Evolutionary conservation across 2,113 vertebrate genomes (phyloP).

Genomic region (Cyprinus carpio): DNA sequence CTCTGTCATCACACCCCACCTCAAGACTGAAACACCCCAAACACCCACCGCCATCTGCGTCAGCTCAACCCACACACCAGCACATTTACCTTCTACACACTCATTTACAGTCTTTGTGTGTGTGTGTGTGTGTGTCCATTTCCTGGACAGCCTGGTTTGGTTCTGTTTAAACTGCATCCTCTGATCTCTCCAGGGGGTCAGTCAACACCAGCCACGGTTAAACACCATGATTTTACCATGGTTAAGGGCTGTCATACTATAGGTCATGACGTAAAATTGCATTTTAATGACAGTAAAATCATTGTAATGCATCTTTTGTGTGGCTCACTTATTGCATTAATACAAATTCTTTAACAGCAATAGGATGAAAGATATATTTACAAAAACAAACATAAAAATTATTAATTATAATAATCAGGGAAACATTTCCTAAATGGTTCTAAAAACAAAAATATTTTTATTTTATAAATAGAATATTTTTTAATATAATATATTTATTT

Average conservation of each 20-base stretch:
- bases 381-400: background rate
- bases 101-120: conserved; percentile 21
- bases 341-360: background rate
- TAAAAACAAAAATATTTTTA: background rate
- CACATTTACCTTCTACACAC: background rate
- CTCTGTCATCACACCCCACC: conserved; percentile 19
- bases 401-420: too few relatives aligned
- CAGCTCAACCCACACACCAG: conserved; percentile 37
- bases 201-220: conserved; percentile 48
- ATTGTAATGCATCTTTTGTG: background rate
- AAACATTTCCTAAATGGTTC: background rate
- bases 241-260: background rate
- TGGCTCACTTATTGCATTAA: background rate
- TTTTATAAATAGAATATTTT: too few relatives aligned
- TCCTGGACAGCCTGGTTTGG: conserved; percentile 50
- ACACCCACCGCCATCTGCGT: conserved; percentile 46
- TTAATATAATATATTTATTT: too few relatives aligned
- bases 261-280: background rate
- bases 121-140: conserved; percentile 47
- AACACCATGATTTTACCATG: background rate
- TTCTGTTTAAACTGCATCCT: conserved; percentile 55
- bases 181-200: conserved; percentile 69
- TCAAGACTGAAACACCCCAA: conserved; percentile 26
- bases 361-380: background rate
- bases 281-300: background rate